Evolutionary conservation across 2,113 vertebrate species (phyloP).

Genomic region (Pseudorectes ferrugineus): DNA sequence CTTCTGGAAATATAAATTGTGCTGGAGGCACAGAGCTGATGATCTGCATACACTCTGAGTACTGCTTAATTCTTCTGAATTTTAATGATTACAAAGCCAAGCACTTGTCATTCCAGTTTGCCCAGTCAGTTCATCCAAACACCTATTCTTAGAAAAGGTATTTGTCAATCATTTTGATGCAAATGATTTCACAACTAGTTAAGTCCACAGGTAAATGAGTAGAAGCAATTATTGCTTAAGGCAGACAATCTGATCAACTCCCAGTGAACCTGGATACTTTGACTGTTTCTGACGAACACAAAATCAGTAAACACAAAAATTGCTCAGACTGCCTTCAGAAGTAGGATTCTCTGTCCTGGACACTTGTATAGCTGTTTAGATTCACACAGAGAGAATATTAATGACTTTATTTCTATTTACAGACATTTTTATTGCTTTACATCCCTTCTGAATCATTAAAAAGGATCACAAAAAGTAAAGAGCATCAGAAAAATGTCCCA

Average conservation of each 20-base stretch:
- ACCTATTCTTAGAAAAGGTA: not conserved
- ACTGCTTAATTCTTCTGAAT: not conserved
- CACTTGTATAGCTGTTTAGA: not conserved
- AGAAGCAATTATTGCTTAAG: not conserved
- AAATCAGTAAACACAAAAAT: not conserved
- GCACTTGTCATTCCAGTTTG: not conserved
- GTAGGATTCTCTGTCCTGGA: not conserved
- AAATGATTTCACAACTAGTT: not conserved
- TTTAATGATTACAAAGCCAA: not conserved
- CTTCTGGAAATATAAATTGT: not conserved
- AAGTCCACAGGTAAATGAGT: not conserved
- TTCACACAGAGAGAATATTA: not conserved
- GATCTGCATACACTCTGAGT: not conserved
- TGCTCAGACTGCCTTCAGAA: not conserved
- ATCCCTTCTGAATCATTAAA: not conserved
- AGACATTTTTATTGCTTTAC: not conserved
- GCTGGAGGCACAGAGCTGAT: not conserved
- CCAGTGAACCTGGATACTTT: not conserved
- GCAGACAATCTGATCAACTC: not conserved
- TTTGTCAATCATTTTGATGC: not conserved
- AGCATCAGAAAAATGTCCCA: not conserved
- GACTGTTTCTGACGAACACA: not conserved
- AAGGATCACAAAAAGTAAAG: not conserved
- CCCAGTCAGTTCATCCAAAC: not conserved
- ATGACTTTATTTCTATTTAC: not conserved